Conservation (phyloP, 2,888 invertebrate genomes). For the Leptinotarsa peninsularis region DNA sequence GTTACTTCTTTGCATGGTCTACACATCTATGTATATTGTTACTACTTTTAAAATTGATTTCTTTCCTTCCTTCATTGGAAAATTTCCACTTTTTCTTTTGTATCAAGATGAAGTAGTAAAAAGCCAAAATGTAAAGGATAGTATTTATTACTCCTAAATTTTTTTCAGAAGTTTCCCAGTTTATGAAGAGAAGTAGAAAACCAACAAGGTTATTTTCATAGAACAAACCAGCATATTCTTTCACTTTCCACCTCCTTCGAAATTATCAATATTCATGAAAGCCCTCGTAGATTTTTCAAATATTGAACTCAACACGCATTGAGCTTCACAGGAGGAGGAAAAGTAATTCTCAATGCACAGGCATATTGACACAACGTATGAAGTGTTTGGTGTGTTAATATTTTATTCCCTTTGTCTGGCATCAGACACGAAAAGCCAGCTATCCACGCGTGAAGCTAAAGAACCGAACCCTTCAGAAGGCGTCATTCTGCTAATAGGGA, state of each 20-base stretch:
- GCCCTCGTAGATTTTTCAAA: conserved; percentile 3
- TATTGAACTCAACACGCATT: neutral
- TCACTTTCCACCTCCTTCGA: neutral
- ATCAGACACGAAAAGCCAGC: conserved; percentile 31
- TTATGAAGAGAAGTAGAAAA: no score
- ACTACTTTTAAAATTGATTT: no score
- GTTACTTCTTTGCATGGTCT: no score
- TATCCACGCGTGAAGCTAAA: conserved; percentile 16
- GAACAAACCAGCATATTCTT: no score
- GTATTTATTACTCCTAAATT: no score
- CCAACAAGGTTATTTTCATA: no score
- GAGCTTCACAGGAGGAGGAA: conserved; percentile 37
- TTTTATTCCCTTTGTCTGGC: conserved; percentile 57
- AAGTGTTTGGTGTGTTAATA: conserved; percentile 59
- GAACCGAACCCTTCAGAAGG: conserved; percentile 18
- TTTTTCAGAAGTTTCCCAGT: no score
- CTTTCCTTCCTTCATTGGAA: no score
- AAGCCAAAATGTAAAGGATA: no score
- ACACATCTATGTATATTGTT: no score
- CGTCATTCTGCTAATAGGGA: conserved; percentile 6
- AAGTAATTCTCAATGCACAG: conserved; percentile 51
- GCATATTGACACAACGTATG: conserved; percentile 48
- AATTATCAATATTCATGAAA: neutral
- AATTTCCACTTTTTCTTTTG: no score
- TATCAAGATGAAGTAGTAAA: no score